Base-by-base conservation (phyloP, 2,888 invertebrate genomes). In the Cheilosia soror region DNA sequence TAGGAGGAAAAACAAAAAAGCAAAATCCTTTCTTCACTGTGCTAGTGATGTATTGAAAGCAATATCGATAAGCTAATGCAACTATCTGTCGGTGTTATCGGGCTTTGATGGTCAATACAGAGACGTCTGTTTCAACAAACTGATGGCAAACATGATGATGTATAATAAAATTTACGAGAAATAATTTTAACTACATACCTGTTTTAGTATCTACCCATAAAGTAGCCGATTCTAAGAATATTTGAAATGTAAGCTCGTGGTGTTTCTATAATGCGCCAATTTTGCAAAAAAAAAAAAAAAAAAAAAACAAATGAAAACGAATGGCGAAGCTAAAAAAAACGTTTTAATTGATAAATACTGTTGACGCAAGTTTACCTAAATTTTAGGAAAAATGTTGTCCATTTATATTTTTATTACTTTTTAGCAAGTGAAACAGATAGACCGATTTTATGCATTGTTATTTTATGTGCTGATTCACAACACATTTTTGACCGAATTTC, bases 161-260 rank as follows among this genome's bases (percentile, higher is more conserved):
- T 55, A 13, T 27, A 62, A 73, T 42, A 25, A 42, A 31, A 51
- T 60, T 42, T 44, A 4, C 31, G 75, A 65, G 57, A 57, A 65
- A 25, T 42, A 25, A 13, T 20, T 63, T 65, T 65, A 75, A 63
- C 63, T 55, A 5, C 47, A 15, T 37, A 20, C 20, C 20, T 11
- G 40, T 58, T 65, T 75, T 40, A 49, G 57, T 75, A 37, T 55
- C n/a, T n/a, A 20, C 57, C 5, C 57, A 57, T 75, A 75, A 63
- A 73, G 44, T 65, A 37, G 7, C 33, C 9, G 13, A 25, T 27
- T 51, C 25, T 27, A 1, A 5, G 51, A 51, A 51, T 13, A n/a
- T 44, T n/a, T 5, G 5, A 44, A 7, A 33, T 33, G 33, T 33
- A 7, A 7, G 7, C 33, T 7, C 9, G 33, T 33, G 33, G 33